Conservation (phyloP, 53 echinoderm and acorn worm species). For the Paelopatides confundens region DNA sequence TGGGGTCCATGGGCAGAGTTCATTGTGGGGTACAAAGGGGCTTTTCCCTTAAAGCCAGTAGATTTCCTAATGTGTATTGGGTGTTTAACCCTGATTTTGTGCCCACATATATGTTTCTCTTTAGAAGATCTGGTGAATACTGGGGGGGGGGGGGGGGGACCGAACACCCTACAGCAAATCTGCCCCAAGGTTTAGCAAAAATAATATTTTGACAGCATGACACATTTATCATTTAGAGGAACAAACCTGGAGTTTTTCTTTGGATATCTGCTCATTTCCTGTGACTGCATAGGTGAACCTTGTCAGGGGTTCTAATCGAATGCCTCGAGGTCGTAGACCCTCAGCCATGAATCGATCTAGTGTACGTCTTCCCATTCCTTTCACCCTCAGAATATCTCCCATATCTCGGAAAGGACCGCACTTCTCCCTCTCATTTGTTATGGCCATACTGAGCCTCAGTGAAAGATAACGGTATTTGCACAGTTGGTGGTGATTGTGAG, state of each 20-base stretch:
- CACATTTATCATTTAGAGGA: not conserved
- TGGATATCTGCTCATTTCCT: slow-evolving; percentile 16
- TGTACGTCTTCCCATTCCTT: slow-evolving; percentile 68
- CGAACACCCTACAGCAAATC: too few relatives aligned
- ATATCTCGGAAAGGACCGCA: slow-evolving; percentile 59
- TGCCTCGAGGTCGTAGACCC: slow-evolving; percentile 47
- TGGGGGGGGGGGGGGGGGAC: too few relatives aligned
- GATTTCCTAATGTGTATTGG: too few relatives aligned
- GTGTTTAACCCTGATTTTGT: too few relatives aligned
- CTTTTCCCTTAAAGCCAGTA: too few relatives aligned
- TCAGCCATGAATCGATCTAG: slow-evolving; percentile 46
- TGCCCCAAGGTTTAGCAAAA: not conserved
- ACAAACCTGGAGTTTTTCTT: slow-evolving; percentile 52
- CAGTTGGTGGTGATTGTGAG: not conserved
- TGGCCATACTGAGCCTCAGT: slow-evolving; percentile 32
- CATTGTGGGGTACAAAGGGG: too few relatives aligned
- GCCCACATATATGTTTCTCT: too few relatives aligned
- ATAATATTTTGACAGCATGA: not conserved
- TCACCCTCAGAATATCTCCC: slow-evolving; percentile 64
- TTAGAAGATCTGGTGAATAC: too few relatives aligned
- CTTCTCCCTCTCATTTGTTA: slow-evolving; percentile 63
- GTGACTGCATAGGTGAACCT: slow-evolving; percentile 34
- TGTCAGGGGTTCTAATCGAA: slow-evolving; percentile 5
- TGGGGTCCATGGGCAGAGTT: too few relatives aligned
- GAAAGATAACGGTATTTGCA: slow-evolving; percentile 16